Evolutionary conservation across 2,888 invertebrate genomes (phyloP).

Genomic region (Mythimna pallens): DNA sequence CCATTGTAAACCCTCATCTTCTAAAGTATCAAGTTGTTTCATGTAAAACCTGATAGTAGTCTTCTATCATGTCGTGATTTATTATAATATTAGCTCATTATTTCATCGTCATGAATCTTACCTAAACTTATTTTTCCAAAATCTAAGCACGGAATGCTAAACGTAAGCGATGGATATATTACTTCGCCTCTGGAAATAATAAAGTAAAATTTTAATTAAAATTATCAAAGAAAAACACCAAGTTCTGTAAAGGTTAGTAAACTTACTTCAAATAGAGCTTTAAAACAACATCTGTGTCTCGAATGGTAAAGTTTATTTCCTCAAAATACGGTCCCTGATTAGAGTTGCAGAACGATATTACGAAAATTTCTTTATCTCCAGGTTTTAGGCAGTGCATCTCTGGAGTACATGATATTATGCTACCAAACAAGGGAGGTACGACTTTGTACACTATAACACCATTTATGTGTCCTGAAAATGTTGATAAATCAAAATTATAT

Average conservation of each 20-base stretch:
- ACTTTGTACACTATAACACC: conserved; percentile 89
- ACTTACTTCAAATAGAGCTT: conserved; percentile 91
- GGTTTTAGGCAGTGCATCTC: conserved; percentile 83
- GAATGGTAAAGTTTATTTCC: conserved; percentile 90
- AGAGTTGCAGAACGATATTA: conserved; percentile 90
- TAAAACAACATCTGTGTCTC: conserved; percentile 90
- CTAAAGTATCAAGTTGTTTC: background rate
- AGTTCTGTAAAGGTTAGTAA: background rate
- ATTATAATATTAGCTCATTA: background rate
- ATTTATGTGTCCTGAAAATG: conserved; percentile 89
- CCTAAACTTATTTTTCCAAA: conserved; percentile 91
- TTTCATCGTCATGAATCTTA: conserved; percentile 64
- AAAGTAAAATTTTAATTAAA: background rate
- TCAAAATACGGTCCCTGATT: conserved; percentile 92
- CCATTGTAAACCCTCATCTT: background rate
- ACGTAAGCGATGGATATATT: conserved; percentile 90
- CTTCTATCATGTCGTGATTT: background rate
- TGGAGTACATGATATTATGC: conserved; percentile 89
- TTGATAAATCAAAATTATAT: conserved; percentile 30
- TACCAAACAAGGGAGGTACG: conserved; percentile 89
- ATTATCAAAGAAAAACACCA: background rate
- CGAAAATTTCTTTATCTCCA: conserved; percentile 88
- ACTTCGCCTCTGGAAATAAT: conserved; percentile 89
- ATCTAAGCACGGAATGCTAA: conserved; percentile 88
- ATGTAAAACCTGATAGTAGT: background rate